Percentiles rank a stretch among this genome's conserved stretches.
phyloP scores from a whole-genome alignment of 2,888 invertebrate species.

The Platypus cylindrus region DNA sequence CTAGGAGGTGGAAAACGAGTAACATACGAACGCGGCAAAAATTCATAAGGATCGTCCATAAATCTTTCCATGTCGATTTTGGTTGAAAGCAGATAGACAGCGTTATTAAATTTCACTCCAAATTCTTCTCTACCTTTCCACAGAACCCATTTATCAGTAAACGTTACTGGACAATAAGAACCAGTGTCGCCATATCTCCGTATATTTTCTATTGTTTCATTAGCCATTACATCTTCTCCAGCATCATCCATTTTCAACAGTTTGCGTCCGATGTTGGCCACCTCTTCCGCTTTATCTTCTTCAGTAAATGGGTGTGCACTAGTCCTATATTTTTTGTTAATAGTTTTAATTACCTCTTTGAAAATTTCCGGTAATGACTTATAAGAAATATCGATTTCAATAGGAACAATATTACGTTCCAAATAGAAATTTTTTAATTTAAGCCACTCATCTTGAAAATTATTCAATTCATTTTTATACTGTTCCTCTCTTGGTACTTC shows the following conservation, averaged over 20 bases:
- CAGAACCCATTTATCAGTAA: slow-evolving; percentile 39
- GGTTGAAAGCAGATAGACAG: slow-evolving; percentile 41
- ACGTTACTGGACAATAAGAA: slow-evolving; percentile 50
- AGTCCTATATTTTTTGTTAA: slow-evolving; percentile 32
- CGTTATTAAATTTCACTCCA: slow-evolving; percentile 39
- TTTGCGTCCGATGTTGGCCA: slow-evolving; percentile 36
- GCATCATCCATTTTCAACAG: slow-evolving; percentile 26
- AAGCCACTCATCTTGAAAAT: slow-evolving; percentile 20
- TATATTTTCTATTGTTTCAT: slow-evolving; percentile 24
- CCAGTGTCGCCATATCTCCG: slow-evolving; percentile 41
- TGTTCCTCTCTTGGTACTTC: slow-evolving; percentile 8
- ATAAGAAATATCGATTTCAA: slow-evolving; percentile 23
- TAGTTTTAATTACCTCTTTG: slow-evolving; percentile 23
- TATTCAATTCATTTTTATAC: slow-evolving; percentile 17
- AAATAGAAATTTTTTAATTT: slow-evolving; percentile 21
- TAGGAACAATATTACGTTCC: slow-evolving; percentile 17
- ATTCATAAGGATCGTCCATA: slow-evolving; percentile 38
- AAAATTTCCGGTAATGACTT: slow-evolving; percentile 25
- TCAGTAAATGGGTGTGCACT: slow-evolving; percentile 36
- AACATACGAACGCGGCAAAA: slow-evolving; percentile 28
- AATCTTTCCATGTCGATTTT: slow-evolving; percentile 40
- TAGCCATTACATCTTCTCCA: slow-evolving; percentile 23
- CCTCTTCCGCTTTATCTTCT: slow-evolving; percentile 37
- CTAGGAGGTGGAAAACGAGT: slow-evolving; percentile 39
- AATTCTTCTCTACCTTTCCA: slow-evolving; percentile 50